These are phyloP conservation scores for Lasaia peninsularis DNA, from an alignment of 1,140 invertebrate genomes.

Conservation along the genomic window DNA sequence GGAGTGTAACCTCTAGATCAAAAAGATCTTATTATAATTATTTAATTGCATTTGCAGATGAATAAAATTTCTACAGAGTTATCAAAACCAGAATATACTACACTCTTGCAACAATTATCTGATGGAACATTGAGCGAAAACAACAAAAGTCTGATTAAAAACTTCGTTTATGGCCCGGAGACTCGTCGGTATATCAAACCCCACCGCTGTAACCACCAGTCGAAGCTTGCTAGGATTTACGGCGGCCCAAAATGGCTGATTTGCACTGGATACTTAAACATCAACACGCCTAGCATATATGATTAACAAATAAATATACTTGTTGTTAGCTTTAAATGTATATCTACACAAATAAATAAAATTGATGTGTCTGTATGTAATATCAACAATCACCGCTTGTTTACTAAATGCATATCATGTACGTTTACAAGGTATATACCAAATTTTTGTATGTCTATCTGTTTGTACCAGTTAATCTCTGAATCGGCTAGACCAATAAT, in stretches of 20 bases:
- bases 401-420: too few species aligned
- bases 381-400: too few species aligned
- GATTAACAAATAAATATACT: constrained; percentile 34
- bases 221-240: constrained; percentile 48
- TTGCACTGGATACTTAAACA: constrained; percentile 64
- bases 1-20: too few species aligned
- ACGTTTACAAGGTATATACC: too few species aligned
- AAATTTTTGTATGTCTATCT: too few species aligned
- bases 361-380: too few species aligned
- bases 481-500: too few species aligned
- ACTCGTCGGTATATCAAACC: constrained; percentile 65
- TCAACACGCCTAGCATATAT: constrained; percentile 64
- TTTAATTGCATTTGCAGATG: constrained; percentile 49
- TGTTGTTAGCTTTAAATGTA: not conserved
- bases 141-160: constrained; percentile 46
- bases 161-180: constrained; percentile 46
- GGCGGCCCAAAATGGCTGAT: constrained; percentile 67
- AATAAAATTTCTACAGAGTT: constrained; percentile 56
- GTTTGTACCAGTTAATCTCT: too few species aligned
- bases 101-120: constrained; percentile 52
- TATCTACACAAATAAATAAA: too few species aligned
- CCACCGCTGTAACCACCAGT: constrained; percentile 65
- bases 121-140: constrained; percentile 39
- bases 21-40: too few species aligned
- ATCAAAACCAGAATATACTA: constrained; percentile 55